Evolutionary conservation across 2,888 invertebrate genomes (phyloP), one percentile per base, ranked within the genome.

Genomic region (Yponomeuta cagnagella): DNA sequence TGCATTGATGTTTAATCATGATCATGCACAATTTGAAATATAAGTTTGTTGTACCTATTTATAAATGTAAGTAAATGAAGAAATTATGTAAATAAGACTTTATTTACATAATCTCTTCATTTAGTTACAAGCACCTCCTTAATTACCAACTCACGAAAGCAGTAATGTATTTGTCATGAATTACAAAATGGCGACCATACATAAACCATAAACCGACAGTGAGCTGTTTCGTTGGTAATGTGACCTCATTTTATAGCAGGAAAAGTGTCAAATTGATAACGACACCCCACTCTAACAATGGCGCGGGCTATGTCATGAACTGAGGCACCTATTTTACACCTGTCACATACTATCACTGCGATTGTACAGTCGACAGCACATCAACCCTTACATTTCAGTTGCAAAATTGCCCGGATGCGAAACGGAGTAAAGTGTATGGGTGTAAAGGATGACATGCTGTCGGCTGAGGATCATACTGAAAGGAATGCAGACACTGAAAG

Each of bases 161-260:
- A 15, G 52, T 15, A 58, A 58, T 58, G 52, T 12, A 15, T 58
- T 58, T 58, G 15, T 58, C 52, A 15, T 58, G 6, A 43, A 43
- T 58, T 58, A 58, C 52, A 58, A 58, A 58, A 58, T 58, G 52
- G 15, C 15, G 52, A 15, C 15, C 2, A 58, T 12, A 58, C 52
- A 58, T 58, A 23, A 23, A 23, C 23, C 23, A 23, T 23, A 23
- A 23, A 58, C 52, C 8, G 52, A 58, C 52, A 58, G 12, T 33
- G 67, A 65, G 75, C 77, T 83, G 83, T 86, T 83, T 85, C 81
- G 79, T 82, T 85, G 70, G 70, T 70, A 43, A 10, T 87, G 84
- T 91, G 91, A 91, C 91, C 91, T 90, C 90, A 91, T 90, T 90
- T 90, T 83, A 77, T 82, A 83, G 78, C 88, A 90, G 90, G 90